Evolutionary conservation across 2,888 invertebrate genomes (phyloP), one percentile per base, ranked within the genome.

Genomic region (Cremastinae sp.): DNA sequence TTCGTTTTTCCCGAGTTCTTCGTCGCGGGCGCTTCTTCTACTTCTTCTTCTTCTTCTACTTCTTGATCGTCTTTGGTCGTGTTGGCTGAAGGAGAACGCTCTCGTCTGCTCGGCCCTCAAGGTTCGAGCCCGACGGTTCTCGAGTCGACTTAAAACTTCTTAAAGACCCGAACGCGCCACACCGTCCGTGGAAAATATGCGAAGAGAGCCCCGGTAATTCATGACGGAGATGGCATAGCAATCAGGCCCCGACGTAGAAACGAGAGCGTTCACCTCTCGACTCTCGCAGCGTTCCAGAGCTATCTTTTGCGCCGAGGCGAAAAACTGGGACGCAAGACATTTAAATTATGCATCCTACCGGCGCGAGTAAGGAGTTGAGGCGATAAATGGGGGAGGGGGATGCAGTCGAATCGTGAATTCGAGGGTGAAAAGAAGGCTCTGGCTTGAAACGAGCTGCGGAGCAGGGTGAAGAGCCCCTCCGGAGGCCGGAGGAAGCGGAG

Each of bases 271-370:
- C 49, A 66, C 43, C 47, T 49, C 61, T 49, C 61, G n/a, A 14
- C 9, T 16, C 36, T 38, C 36, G 16, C 41, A 18, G 22, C 69
- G 56, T 1, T 18, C n/a, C 28, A 5, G 36, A 72, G 51, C 56
- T 69, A 38, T 16, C 43, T 43, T 36, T 18, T n/a, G n/a, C 59
- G 14, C 14, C 14, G 38, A 72, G 64, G 64, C 72, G 71, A 79
- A 85, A 71, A 85, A 85, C 83, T 85, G 75, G 85, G 84, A 79
- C 84, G 82, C 82, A 80, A 80, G 81, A 82, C 82, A 82, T 84
- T 84, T 85, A 84, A 85, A 85, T 85, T 85, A 85, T 85, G 84
- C 84, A 85, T 82, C 83, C 81, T 81, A 56, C 62, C 54, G 79
- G 75, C 78, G 76, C 76, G 76, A 76, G 56, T 70, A 43, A 71